These are phyloP conservation scores for Alviniconcha strummeri DNA, from an alignment of 2,888 invertebrate species.

Conservation along the genomic window DNA sequence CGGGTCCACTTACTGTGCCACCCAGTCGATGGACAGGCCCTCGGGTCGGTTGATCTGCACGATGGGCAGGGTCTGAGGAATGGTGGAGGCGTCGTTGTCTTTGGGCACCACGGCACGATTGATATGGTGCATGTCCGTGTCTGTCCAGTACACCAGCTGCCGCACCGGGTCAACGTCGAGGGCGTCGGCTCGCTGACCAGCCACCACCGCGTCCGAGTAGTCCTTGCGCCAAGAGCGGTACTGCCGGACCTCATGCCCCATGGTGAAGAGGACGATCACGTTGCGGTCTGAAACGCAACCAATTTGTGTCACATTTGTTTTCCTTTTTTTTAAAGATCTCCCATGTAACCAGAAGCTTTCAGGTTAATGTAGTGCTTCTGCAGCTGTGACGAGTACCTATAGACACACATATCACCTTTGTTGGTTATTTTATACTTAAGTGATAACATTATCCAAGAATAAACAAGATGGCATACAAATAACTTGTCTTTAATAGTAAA, in stretches of 20 bases:
- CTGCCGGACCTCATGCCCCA: conserved; percentile 86
- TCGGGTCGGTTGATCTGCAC: conserved; percentile 80
- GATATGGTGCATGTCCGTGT: conserved; percentile 91
- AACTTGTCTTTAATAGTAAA: too few species aligned
- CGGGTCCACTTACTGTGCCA: conserved; percentile 78
- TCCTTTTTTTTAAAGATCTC: neutral
- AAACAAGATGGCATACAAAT: too few species aligned
- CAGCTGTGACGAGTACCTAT: too few species aligned
- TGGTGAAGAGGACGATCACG: conserved; percentile 78
- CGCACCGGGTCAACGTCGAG: conserved; percentile 89
- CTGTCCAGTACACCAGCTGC: conserved; percentile 90
- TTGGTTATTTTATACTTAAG: too few species aligned
- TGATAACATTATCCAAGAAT: too few species aligned
- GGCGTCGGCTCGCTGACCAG: conserved; percentile 92
- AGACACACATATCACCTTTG: too few species aligned
- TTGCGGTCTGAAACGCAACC: conserved; percentile 38
- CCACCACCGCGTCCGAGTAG: conserved; percentile 81
- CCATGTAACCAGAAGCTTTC: neutral
- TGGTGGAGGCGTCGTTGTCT: conserved; percentile 74
- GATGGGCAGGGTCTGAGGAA: conserved; percentile 90
- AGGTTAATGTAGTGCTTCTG: too few species aligned
- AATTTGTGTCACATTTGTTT: neutral
- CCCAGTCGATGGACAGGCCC: conserved; percentile 94
- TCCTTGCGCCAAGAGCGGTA: conserved; percentile 63
- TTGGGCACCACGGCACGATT: conserved; percentile 88